These are phyloP conservation scores for Eleginops maclovinus DNA, from an alignment of 2,113 vertebrate genomes.

Conservation along the genomic window DNA sequence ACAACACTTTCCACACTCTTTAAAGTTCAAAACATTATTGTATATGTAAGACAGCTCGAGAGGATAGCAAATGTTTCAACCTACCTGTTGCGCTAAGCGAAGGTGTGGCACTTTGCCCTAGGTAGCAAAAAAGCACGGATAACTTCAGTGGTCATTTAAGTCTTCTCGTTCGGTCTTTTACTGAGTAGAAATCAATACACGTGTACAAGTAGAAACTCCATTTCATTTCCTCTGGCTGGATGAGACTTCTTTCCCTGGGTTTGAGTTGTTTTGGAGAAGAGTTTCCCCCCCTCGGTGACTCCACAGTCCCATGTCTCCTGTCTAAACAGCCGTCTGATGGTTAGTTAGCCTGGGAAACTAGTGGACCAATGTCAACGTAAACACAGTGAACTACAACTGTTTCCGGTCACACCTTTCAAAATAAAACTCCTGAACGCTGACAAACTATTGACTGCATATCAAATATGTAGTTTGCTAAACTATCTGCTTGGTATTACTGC, in stretches of 20 bases:
- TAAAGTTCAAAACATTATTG: background rate
- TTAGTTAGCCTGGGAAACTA: constrained; percentile 28
- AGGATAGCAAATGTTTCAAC: background rate
- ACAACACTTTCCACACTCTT: background rate
- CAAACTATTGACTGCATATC: background rate
- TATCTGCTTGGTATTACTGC: background rate
- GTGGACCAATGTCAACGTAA: background rate
- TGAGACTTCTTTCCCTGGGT: background rate
- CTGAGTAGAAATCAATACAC: background rate
- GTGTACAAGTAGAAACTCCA: background rate
- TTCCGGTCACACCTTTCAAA: constrained; percentile 59
- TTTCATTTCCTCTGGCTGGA: background rate
- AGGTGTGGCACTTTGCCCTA: constrained; percentile 82
- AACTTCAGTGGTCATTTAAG: constrained; percentile 77
- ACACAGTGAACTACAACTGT: fast-evolving
- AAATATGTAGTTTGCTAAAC: background rate
- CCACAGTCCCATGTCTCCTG: constrained; percentile 82
- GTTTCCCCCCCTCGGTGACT: constrained; percentile 73
- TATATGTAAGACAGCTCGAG: fast-evolving
- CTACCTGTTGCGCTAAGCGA: constrained; percentile 81
- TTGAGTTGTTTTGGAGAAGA: constrained; percentile 44
- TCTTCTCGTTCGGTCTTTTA: constrained; percentile 50
- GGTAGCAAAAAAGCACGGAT: constrained; percentile 74
- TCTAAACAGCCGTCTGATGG: constrained; percentile 79
- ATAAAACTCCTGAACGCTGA: constrained; percentile 30